Evolutionary conservation across 2,797 vertebrate species (phyloP), one percentile per base, ranked within the genome.

Genomic region (Sphaeramia orbicularis): DNA sequence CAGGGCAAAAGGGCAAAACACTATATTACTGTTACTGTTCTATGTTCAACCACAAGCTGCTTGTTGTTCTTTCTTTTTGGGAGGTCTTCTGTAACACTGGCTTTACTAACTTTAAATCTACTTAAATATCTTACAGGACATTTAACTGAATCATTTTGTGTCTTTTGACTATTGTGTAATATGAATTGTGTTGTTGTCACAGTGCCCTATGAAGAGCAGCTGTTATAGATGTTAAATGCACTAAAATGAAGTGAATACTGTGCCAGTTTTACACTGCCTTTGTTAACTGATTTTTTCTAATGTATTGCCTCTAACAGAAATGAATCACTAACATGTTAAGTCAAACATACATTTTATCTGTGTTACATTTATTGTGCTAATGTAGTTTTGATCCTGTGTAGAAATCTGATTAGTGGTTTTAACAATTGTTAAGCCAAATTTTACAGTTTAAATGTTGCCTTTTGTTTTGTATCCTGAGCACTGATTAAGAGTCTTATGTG

Each of bases 181-280:
- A 16, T 42, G 2, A 72, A 51, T 40, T 73, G 27, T 27, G 24
- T 27, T 27, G 1, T 75, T 59, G 38, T 66, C 49, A 58, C 27
- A 13, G 55, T 71, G 59, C 35, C 51, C 40, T 41, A 27, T 76
- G 69, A 77, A 44, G 68, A 82, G 65, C 58, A 77, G 63, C 83
- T 83, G 47, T 74, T 51, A 13, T 21, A 36, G 6, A 35, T 61
- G 78, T 75, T 71, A 55, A 75, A 86, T 88, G 83, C 70, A 89
- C 85, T 91, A 89, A 57, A 47, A 90, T 74, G 27, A 30, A 59
- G 27, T 63, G 50, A 70, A 77, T 49, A 65, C 44, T 75, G 70
- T 78, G 64, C 62, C 57, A 43, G 15, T 71, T 81, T 74, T 62
- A 27, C 36, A 16, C 73, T 74, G 60, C 56, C 68, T 86, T 84